A percentile compares a stretch with the other conserved stretches of the same genome.
Evolutionary conservation across 2,888 invertebrate genomes (phyloP).

Genomic region (Tenthredo notha): DNA sequence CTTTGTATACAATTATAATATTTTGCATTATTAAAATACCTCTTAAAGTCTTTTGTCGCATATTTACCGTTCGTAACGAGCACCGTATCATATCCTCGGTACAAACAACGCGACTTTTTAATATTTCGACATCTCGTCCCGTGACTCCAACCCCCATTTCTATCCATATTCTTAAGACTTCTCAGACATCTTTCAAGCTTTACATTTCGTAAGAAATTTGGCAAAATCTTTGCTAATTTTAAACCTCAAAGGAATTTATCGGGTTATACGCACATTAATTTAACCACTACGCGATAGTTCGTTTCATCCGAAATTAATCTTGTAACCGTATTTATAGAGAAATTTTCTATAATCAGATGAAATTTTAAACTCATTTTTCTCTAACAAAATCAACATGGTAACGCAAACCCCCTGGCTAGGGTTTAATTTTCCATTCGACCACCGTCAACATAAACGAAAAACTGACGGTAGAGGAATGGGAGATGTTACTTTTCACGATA

Average conservation of each 20-base stretch:
- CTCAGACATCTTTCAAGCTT: neutral
- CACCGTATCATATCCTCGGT: slow-evolving; percentile 66
- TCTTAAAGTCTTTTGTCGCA: slow-evolving; percentile 67
- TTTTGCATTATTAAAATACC: slow-evolving; percentile 63
- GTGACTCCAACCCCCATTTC: neutral
- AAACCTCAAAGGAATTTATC: neutral
- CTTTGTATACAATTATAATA: slow-evolving; percentile 63
- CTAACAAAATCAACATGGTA: neutral
- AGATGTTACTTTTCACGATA: neutral
- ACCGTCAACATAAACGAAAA: neutral
- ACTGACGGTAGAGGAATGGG: neutral
- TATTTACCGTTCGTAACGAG: slow-evolving; percentile 70
- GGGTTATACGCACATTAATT: neutral
- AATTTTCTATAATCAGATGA: neutral
- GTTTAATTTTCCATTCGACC: slow-evolving; percentile 13
- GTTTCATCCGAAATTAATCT: neutral
- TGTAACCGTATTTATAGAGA: neutral
- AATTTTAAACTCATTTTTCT: neutral
- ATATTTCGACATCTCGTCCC: slow-evolving; percentile 64
- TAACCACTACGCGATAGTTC: neutral
- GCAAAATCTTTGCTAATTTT: neutral
- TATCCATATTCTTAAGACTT: neutral
- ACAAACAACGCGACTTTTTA: slow-evolving; percentile 67
- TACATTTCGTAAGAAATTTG: neutral
- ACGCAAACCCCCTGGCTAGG: too few species aligned